A percentile compares a stretch with the other conserved stretches of the same genome.
Conservation (phyloP, 2,888 invertebrate genomes). For the Metellina segmentata region DNA sequence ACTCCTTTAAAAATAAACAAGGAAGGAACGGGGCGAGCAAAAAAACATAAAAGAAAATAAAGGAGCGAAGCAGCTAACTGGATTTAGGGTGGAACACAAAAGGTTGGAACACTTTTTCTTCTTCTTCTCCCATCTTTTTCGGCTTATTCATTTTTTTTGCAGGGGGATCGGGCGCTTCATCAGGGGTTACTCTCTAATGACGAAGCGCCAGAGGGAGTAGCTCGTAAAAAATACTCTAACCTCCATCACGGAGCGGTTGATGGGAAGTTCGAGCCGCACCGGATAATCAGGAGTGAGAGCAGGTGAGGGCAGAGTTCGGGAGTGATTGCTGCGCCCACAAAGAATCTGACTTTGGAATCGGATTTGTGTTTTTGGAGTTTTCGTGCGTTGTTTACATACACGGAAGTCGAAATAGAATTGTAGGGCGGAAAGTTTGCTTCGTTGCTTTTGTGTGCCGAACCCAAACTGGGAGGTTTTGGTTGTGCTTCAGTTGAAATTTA, state of each 20-base stretch:
- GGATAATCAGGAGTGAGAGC: background rate
- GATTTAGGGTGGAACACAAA: constrained; percentile 72
- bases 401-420: background rate
- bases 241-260: constrained; percentile 11
- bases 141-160: constrained; percentile 31
- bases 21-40: constrained; percentile 19
- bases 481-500: background rate
- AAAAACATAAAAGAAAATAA: constrained; percentile 45
- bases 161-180: constrained; percentile 33
- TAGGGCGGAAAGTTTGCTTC: background rate
- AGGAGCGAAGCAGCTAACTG: constrained; percentile 57
- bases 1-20: constrained; percentile 70
- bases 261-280: background rate
- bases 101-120: constrained; percentile 24
- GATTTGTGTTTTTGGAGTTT: background rate
- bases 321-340: background rate
- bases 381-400: background rate
- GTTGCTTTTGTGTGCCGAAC: background rate
- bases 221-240: constrained; percentile 41
- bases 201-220: constrained; percentile 45
- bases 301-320: background rate
- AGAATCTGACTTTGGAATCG: background rate
- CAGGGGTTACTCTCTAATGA: constrained; percentile 71
- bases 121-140: background rate
- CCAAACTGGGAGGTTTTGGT: background rate